A percentile compares a stretch with the other conserved stretches of the same genome.
These are phyloP conservation scores for Sebastes trivittatus DNA, from an alignment of 2,797 vertebrate genomes.

Conservation along the genomic window DNA sequence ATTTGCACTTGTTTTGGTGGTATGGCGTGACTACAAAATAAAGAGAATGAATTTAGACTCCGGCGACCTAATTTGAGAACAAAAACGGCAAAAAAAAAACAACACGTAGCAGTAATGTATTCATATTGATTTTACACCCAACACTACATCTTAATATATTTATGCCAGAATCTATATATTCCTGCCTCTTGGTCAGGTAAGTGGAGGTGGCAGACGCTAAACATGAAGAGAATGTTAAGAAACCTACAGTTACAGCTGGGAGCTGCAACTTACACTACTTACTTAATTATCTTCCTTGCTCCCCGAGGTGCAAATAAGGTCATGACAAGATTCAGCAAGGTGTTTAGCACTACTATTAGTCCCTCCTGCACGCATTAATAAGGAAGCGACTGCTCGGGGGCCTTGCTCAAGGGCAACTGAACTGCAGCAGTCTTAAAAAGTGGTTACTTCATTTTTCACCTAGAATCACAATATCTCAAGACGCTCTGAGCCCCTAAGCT, in stretches of 20 bases:
- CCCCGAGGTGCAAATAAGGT: conserved; percentile 39
- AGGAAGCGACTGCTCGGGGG: not conserved
- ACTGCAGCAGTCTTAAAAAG: not conserved
- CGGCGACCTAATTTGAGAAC: conserved; percentile 8
- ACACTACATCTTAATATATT: not conserved
- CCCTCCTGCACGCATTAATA: not conserved
- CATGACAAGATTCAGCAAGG: not conserved
- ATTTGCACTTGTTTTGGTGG: conserved; percentile 29
- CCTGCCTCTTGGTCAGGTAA: not conserved
- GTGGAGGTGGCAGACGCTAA: not conserved
- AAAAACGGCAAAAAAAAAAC: not conserved
- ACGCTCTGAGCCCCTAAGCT: not conserved
- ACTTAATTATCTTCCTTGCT: conserved; percentile 33
- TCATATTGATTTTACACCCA: not conserved
- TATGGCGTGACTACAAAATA: conserved; percentile 40
- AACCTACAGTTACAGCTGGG: not conserved
- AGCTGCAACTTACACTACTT: conserved; percentile 20
- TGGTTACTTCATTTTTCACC: not conserved
- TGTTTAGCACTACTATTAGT: not conserved
- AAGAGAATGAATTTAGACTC: conserved; percentile 21
- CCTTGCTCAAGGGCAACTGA: conserved; percentile 1
- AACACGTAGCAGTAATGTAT: conserved; percentile 11
- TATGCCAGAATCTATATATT: not conserved
- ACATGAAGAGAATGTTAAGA: not conserved
- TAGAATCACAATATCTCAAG: not conserved